phyloP scores from a whole-genome alignment of 2,888 invertebrate genomes.

The Ophion ellenae region DNA sequence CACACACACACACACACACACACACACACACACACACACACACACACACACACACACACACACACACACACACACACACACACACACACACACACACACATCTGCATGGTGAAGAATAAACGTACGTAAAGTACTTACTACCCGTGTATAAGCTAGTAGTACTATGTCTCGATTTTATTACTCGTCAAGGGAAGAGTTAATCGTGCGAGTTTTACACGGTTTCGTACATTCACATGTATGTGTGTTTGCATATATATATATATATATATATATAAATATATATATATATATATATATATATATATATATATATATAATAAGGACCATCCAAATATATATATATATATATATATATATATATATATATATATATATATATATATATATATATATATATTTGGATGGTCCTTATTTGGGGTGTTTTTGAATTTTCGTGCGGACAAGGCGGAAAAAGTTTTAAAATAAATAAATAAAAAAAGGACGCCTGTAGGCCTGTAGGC shows the following conservation, averaged over 20 bases:
- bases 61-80: background rate
- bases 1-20: too few relatives aligned
- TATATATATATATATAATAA: too few relatives aligned
- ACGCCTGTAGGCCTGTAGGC: too few relatives aligned
- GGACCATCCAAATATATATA: too few relatives aligned
- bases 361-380: slow-evolving; percentile 29
- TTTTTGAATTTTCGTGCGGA: too few relatives aligned
- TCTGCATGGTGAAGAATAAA: slow-evolving; percentile 18
- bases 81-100: background rate
- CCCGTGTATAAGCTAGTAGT: background rate
- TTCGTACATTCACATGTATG: slow-evolving; percentile 9
- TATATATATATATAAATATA: too few relatives aligned
- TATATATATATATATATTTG: background rate
- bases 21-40: too few relatives aligned
- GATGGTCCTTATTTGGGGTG: too few relatives aligned
- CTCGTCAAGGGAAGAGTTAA: slow-evolving; percentile 59
- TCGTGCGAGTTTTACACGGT: slow-evolving; percentile 53
- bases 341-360: slow-evolving; percentile 28
- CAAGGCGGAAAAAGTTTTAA: too few relatives aligned
- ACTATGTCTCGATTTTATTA: slow-evolving; percentile 52
- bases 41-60: background rate
- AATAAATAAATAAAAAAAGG: too few relatives aligned
- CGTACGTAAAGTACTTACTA: slow-evolving; percentile 15
- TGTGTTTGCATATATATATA: slow-evolving; percentile 4
- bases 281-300: slow-evolving; percentile 2